Percentiles rank a stretch among this genome's conserved stretches.
These are phyloP conservation scores for Deilephila elpenor DNA, from an alignment of 2,888 invertebrate species.

Conservation along the genomic window DNA sequence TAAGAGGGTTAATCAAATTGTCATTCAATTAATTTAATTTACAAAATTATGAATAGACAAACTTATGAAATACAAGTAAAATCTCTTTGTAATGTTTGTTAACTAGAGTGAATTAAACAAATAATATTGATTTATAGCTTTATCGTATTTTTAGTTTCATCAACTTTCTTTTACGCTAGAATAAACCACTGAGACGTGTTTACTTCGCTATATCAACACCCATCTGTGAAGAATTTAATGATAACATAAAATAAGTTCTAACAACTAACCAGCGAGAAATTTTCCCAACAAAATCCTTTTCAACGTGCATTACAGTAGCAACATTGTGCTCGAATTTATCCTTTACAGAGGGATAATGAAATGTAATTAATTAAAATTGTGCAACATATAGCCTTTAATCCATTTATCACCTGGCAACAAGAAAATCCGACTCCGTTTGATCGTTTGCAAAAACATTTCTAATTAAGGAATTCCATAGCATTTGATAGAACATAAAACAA, in stretches of 20 bases:
- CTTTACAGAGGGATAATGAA: background rate
- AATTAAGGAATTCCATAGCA: slow-evolving; percentile 63
- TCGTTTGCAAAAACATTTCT: slow-evolving; percentile 40
- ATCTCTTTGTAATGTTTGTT: too few species aligned
- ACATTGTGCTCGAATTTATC: background rate
- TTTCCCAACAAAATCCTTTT: background rate
- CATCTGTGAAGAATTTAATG: background rate
- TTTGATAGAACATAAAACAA: slow-evolving; percentile 62
- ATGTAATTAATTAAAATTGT: background rate
- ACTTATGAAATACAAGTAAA: too few species aligned
- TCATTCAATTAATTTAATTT: too few species aligned
- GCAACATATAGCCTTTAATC: slow-evolving; percentile 5
- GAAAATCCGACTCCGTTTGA: slow-evolving; percentile 9
- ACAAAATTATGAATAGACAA: too few species aligned
- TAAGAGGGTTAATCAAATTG: too few species aligned
- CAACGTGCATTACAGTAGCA: background rate
- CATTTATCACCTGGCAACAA: slow-evolving; percentile 24
- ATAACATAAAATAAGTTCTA: background rate
- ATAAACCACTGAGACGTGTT: background rate
- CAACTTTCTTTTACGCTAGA: too few species aligned
- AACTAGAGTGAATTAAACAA: too few species aligned
- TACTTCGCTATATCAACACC: background rate
- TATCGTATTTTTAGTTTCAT: too few species aligned
- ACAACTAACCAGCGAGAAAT: background rate
- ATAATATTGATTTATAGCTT: too few species aligned